Conservation (phyloP, 2,888 invertebrate genomes). For the Dryobotodes eremita region DNA sequence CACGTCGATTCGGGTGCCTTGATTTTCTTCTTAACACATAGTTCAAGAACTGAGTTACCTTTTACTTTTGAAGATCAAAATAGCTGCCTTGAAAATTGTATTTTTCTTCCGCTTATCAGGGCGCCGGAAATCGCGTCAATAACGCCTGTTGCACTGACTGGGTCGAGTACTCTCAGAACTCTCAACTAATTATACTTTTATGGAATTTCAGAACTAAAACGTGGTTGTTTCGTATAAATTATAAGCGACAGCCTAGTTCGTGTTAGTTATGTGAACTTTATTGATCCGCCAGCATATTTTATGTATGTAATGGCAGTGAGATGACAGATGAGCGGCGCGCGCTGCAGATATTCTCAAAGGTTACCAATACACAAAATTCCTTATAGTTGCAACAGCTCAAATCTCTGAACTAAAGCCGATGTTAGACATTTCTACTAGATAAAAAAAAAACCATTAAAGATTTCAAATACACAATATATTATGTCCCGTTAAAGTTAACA, state of each 20-base stretch:
- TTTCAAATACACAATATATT: neutral
- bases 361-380: conserved; percentile 29
- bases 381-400: neutral
- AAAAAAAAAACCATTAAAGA: neutral
- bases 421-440: neutral
- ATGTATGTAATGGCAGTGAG: too few relatives aligned
- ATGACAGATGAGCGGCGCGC: conserved; percentile 13
- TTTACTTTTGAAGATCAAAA: neutral
- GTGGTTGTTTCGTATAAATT: neutral
- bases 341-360: neutral
- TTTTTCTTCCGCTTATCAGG: neutral
- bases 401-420: neutral
- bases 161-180: neutral
- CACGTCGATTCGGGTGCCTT: neutral
- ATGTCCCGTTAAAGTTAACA: neutral
- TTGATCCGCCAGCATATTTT: neutral
- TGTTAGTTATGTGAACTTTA: neutral
- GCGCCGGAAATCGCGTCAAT: neutral
- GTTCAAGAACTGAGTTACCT: neutral
- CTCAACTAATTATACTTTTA: neutral
- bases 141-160: neutral
- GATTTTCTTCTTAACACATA: neutral
- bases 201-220: neutral
- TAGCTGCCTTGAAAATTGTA: neutral
- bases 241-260: neutral